These are phyloP conservation scores for Corynorhinus townsendii DNA, from an alignment of 2,113 vertebrate species.

Conservation along the genomic window DNA sequence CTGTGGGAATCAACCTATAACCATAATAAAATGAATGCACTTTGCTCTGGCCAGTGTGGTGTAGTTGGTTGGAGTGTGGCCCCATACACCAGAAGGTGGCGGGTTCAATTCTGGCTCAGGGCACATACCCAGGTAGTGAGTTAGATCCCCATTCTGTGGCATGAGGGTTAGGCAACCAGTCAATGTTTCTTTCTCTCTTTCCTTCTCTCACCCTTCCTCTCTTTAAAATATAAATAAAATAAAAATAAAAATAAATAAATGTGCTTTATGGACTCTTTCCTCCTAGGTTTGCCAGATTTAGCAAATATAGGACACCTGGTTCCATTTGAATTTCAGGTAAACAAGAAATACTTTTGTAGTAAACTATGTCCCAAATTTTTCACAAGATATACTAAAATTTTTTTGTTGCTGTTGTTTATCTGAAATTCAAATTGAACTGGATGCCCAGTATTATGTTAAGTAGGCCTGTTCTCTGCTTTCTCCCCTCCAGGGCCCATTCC, in stretches of 20 bases:
- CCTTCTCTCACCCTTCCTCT: no score
- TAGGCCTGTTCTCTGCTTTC: not conserved
- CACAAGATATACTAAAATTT: not conserved
- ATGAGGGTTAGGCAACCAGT: no score
- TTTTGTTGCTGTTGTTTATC: not conserved
- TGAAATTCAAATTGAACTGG: not conserved
- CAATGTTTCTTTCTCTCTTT: no score
- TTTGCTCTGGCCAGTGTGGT: no score
- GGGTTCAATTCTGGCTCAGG: no score
- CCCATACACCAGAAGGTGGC: no score
- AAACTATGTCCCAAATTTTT: not conserved
- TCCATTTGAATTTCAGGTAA: slow-evolving; percentile 1
- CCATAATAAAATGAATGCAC: not conserved
- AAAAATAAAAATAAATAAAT: not conserved
- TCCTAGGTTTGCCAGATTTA: not conserved
- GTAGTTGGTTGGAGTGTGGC: no score
- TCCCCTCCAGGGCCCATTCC: not conserved
- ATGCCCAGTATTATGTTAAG: not conserved
- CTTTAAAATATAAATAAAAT: not conserved
- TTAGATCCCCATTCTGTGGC: no score
- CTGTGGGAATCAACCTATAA: not conserved
- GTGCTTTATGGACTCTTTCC: not conserved
- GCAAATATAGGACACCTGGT: not conserved
- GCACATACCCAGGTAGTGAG: no score
- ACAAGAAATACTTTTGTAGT: not conserved